phyloP scores from a whole-genome alignment of 2,888 invertebrate genomes.

The Timema podura region DNA sequence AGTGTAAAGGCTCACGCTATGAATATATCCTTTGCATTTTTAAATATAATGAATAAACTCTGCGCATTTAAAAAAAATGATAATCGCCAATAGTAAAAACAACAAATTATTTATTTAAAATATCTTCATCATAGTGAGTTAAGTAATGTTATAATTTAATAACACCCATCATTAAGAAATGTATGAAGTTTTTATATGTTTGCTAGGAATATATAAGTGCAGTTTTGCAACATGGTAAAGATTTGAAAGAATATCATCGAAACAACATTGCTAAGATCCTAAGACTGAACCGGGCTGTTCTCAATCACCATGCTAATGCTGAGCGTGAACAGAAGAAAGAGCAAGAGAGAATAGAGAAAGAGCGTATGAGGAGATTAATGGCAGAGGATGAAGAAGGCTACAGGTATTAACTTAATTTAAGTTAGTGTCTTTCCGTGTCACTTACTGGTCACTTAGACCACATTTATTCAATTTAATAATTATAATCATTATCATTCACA shows the following conservation, averaged over 20 bases:
- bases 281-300: constrained; percentile 54
- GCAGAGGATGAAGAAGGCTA: constrained; percentile 63
- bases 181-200: constrained; percentile 2
- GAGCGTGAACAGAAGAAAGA: constrained; percentile 62
- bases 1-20: too few relatives aligned
- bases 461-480: not conserved
- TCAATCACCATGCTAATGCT: constrained; percentile 57
- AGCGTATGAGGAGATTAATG: constrained; percentile 59
- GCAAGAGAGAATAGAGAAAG: constrained; percentile 59
- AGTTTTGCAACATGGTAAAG: constrained; percentile 56
- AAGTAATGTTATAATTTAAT: too few relatives aligned
- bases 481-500: not conserved
- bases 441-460: not conserved
- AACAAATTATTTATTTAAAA: too few relatives aligned
- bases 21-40: too few relatives aligned
- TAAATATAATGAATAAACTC: too few relatives aligned
- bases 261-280: constrained; percentile 48
- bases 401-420: constrained; percentile 32
- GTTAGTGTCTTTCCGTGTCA: not conserved
- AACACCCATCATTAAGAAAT: too few relatives aligned
- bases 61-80: too few relatives aligned
- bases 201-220: constrained; percentile 54
- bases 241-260: constrained; percentile 58
- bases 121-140: too few relatives aligned
- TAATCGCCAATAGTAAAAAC: too few relatives aligned